Evolutionary conservation across 2,113 vertebrate genomes (phyloP), one percentile per base, ranked within the genome.

Genomic region (Tenrec ecaudatus): DNA sequence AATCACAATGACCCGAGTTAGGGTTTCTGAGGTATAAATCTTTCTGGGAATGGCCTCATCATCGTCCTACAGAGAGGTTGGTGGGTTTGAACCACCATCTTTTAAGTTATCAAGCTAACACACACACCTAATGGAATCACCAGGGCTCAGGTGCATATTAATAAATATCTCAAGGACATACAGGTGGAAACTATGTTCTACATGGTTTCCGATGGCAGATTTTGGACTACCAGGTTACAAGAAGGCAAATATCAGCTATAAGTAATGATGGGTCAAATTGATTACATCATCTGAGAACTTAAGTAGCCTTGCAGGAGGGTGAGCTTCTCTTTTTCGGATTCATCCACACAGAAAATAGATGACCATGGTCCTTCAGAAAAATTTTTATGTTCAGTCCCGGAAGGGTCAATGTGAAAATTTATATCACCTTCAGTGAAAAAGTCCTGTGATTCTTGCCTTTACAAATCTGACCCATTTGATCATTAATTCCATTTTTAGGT

Each of bases 131-230:
- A 14, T 53, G 47, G 12, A 12, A 14, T 53, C 47, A 53, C 47
- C 47, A 12, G 9, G 12, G 47, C 11, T 53, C 47, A 53, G 47
- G 9, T 53, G 47, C 47, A 53, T 53, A 14, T 87, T 81, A 86
- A 29, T 76, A 88, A 93, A 58, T 80, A 88, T 60, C 19, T 31
- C 12, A 92, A 85, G 36, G 3, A 27, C 60, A 92, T 27, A 27
- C 6, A 27, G 69, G 27, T 58, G 25, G 2, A 17, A 78, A 60
- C 20, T 20, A 1, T 62, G 31, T n/a, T 83, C 38, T 71, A 0
- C 57, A 33, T 81, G 19, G 10, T 36, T 33, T 25, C 19, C 38
- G 23, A 47, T 22, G 4, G 11, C 22, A 92, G 33, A 89, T 82
- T 20, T 71, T 58, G 27, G 11, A n/a, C 10, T 66, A 9, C 23